Evolutionary conservation across 2,797 vertebrate genomes (phyloP).

Genomic region (Synaphobranchus kaupii): DNA sequence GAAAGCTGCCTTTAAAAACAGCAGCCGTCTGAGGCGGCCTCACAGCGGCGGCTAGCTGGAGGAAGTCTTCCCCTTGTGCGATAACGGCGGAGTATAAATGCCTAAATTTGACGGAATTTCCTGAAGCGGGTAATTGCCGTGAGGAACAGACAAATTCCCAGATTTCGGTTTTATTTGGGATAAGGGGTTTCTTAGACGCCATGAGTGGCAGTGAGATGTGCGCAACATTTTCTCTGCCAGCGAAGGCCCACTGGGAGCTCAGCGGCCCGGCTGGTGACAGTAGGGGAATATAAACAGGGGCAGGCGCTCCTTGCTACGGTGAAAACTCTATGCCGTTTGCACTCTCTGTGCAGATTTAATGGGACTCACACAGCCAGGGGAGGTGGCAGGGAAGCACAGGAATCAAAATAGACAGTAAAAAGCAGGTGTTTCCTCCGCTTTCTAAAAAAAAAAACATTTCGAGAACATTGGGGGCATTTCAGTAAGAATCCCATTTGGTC

Average conservation of each 20-base stretch:
- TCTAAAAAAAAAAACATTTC: background rate
- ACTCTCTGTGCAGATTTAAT: background rate
- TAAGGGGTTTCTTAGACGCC: background rate
- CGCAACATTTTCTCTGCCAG: background rate
- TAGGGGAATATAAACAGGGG: constrained; percentile 21
- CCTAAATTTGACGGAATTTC: background rate
- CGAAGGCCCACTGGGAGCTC: background rate
- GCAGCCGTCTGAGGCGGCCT: constrained; percentile 20
- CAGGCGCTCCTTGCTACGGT: background rate
- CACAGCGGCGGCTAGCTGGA: no score
- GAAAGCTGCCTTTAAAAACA: constrained; percentile 32
- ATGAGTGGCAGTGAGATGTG: background rate
- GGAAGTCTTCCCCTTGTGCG: background rate
- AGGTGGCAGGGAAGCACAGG: background rate
- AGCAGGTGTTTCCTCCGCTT: background rate
- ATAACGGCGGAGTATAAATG: background rate
- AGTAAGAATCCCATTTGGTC: background rate
- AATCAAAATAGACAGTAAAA: background rate
- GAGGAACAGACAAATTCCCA: background rate
- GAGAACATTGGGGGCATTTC: background rate
- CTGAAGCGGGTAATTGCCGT: background rate
- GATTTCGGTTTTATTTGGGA: background rate
- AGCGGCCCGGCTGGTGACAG: background rate
- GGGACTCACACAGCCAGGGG: background rate
- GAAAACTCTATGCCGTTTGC: background rate